A percentile compares a stretch with the other conserved stretches of the same genome.
phyloP scores from a whole-genome alignment of 1,140 invertebrate species.

The Penaeus vannamei region DNA sequence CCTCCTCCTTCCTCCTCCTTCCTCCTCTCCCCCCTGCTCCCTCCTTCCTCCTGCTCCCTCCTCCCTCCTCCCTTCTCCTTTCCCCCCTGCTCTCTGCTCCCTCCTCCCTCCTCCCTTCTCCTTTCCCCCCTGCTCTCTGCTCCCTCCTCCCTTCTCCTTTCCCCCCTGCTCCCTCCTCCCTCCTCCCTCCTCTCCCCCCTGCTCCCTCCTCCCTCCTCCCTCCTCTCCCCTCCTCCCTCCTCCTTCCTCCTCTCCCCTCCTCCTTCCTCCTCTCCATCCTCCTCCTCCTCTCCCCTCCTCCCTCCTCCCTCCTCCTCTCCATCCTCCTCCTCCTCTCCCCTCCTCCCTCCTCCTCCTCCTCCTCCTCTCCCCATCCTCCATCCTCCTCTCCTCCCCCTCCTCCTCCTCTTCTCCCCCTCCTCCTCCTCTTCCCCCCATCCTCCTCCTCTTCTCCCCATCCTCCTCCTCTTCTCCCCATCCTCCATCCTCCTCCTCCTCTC shows the following conservation, averaged over 20 bases:
- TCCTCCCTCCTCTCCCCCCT: too few relatives aligned
- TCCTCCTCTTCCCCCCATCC: background rate
- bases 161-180: too few relatives aligned
- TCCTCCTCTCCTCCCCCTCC: background rate
- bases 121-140: too few relatives aligned
- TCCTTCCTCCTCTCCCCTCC: background rate
- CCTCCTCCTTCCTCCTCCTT: background rate
- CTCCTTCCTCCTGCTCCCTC: background rate
- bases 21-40: background rate
- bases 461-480: background rate
- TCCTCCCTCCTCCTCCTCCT: slow-evolving; percentile 2
- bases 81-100: too few relatives aligned
- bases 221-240: too few relatives aligned
- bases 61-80: background rate
- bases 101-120: background rate
- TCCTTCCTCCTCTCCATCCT: background rate
- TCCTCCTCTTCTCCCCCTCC: background rate
- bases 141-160: too few relatives aligned
- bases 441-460: background rate
- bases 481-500: background rate
- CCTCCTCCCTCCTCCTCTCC: slow-evolving; percentile 13
- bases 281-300: background rate
- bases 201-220: too few relatives aligned
- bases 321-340: background rate
- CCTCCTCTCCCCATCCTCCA: background rate